These are phyloP conservation scores for Rhamnusium bicolor DNA, from an alignment of 2,888 invertebrate genomes.

Conservation along the genomic window DNA sequence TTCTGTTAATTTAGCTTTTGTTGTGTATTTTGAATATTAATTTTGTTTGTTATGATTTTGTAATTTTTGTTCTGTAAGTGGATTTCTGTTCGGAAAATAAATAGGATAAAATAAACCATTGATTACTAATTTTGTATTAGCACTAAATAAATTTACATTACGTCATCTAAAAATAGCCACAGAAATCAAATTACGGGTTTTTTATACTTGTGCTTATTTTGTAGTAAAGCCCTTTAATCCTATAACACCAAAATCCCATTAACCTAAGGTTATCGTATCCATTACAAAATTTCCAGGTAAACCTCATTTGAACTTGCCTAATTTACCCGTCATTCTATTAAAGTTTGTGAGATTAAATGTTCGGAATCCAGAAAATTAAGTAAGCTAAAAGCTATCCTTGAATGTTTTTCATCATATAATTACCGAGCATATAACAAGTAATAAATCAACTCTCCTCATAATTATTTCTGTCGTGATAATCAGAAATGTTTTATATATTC, in stretches of 20 bases:
- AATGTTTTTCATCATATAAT: background rate
- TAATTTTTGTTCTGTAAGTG: too few species aligned
- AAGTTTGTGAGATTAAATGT: background rate
- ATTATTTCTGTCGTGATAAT: too few species aligned
- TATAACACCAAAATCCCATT: conserved; percentile 21
- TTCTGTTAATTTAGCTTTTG: too few species aligned
- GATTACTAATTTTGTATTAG: too few species aligned
- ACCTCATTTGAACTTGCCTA: conserved; percentile 3
- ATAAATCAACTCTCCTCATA: background rate
- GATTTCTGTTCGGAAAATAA: too few species aligned
- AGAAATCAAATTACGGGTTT: background rate
- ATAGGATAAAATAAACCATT: too few species aligned
- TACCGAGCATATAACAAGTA: background rate
- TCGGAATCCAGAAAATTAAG: background rate
- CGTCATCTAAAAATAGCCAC: too few species aligned
- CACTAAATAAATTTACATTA: too few species aligned
- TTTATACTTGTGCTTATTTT: background rate
- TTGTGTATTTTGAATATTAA: too few species aligned
- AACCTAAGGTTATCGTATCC: conserved; percentile 12
- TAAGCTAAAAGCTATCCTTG: background rate
- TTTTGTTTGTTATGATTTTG: too few species aligned
- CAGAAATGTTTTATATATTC: too few species aligned
- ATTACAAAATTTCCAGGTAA: conserved; percentile 13
- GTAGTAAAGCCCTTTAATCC: background rate
- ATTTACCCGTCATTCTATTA: conserved; percentile 7